Conservation (phyloP, 2,113 vertebrate species). For the Leucoraja erinaceus region DNA sequence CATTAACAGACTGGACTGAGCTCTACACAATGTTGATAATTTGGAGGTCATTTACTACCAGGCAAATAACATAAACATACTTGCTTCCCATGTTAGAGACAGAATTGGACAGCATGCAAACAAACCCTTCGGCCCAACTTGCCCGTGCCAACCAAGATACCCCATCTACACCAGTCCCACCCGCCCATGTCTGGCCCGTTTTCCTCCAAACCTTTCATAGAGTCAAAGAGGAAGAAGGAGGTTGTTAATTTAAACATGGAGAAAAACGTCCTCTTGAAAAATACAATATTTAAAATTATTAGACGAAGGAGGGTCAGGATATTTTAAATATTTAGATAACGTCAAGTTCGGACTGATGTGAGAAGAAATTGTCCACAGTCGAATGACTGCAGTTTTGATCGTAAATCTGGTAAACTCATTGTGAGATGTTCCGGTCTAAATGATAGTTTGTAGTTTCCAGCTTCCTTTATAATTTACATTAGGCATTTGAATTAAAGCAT, state of each 20-base stretch:
- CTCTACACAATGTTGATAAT: background rate
- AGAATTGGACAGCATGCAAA: no score
- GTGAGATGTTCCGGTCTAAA: background rate
- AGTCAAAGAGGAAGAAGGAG: no score
- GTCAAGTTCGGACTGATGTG: background rate
- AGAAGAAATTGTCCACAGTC: background rate
- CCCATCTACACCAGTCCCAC: no score
- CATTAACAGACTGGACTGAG: background rate
- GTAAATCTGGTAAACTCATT: background rate
- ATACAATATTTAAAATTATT: background rate
- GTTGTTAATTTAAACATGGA: no score
- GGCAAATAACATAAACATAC: background rate
- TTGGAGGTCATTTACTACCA: background rate
- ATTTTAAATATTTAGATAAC: background rate
- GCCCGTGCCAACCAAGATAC: no score
- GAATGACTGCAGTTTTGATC: background rate
- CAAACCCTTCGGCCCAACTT: no score
- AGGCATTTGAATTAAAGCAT: background rate
- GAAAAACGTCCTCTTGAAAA: background rate
- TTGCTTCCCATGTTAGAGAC: no score
- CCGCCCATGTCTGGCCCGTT: no score
- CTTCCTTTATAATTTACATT: background rate
- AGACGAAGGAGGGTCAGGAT: background rate
- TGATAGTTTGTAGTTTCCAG: background rate
- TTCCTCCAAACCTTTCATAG: no score